phyloP scores from a whole-genome alignment of 2,113 vertebrate species.

The Grus americana region DNA sequence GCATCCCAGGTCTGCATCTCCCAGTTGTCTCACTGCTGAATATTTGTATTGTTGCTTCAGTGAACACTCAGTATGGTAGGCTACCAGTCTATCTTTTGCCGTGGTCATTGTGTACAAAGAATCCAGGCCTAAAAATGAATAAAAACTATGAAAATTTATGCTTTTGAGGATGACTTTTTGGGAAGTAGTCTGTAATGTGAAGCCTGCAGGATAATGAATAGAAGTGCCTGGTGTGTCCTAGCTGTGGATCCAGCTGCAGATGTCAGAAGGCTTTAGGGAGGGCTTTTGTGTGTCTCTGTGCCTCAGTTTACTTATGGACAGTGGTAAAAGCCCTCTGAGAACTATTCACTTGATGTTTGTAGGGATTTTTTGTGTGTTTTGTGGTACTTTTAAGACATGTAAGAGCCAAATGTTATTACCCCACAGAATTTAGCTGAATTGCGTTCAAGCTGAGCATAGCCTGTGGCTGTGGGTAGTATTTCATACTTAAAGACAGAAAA shows the following conservation, averaged over 20 bases:
- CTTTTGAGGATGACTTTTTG: background rate
- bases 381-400: background rate
- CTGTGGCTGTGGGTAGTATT: background rate
- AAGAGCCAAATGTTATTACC: background rate
- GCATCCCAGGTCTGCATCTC: background rate
- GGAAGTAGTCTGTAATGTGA: background rate
- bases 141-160: background rate
- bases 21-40: background rate
- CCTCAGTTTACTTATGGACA: background rate
- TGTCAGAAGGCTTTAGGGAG: background rate
- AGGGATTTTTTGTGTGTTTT: background rate
- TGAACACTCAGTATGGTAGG: background rate
- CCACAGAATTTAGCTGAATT: background rate
- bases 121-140: background rate
- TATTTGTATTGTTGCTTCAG: background rate
- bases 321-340: background rate
- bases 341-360: background rate
- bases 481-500: background rate
- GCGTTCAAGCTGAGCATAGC: background rate
- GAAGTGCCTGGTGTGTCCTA: background rate
- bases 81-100: background rate
- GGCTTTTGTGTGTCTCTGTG: background rate
- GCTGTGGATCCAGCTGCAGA: background rate
- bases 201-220: background rate
- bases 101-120: background rate